Conservation (phyloP, 2,113 vertebrate species). For the Panurus biarmicus region DNA sequence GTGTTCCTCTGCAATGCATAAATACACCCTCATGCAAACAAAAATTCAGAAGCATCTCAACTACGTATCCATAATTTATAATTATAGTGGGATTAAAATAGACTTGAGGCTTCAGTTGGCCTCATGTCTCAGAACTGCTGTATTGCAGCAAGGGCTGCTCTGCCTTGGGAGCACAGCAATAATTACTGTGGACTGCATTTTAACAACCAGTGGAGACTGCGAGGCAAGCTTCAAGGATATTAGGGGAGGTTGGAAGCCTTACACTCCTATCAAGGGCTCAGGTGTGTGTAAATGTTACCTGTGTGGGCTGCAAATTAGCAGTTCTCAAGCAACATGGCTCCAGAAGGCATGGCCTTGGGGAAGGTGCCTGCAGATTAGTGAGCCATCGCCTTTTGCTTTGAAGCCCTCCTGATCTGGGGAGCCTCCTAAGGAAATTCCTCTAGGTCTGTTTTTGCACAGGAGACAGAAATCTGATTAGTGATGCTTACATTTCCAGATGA, state of each 20-base stretch:
- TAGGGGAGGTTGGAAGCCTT: background rate
- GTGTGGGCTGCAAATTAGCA: background rate
- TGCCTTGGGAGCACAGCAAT: background rate
- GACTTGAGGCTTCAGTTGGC: background rate
- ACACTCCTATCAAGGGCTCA: background rate
- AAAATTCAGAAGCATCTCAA: background rate
- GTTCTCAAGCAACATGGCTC: background rate
- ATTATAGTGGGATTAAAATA: constrained; percentile 34
- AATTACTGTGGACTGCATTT: background rate
- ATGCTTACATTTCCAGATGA: background rate
- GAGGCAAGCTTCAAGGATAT: background rate
- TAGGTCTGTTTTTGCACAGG: background rate
- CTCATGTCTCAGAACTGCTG: background rate
- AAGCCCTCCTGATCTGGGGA: background rate
- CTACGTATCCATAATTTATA: constrained; percentile 26
- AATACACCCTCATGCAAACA: background rate
- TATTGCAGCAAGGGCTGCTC: background rate
- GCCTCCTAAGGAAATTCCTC: background rate
- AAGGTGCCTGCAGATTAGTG: background rate
- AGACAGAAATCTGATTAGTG: background rate
- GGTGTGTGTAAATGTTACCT: background rate
- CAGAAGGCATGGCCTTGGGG: background rate
- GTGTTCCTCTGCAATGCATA: background rate
- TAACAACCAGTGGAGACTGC: background rate
- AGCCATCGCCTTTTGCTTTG: background rate